Evolutionary conservation across 2,888 invertebrate species (phyloP), one percentile per base, ranked within the genome.

Genomic region (Acleris sparsana): DNA sequence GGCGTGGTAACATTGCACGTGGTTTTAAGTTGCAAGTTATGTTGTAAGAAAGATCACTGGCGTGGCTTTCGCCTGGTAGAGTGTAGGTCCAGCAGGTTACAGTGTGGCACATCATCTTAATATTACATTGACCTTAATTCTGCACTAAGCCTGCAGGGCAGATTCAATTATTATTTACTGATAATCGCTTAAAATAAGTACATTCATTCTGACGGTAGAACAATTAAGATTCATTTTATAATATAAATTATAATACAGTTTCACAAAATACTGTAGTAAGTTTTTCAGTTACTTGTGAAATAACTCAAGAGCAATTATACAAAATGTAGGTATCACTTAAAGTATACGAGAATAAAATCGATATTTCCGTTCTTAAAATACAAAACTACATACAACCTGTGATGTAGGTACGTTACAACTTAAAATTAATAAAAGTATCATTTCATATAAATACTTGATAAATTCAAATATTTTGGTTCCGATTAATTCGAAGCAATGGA

Each of bases 71-170:
- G 39, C 39, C 39, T 39, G 13, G 13, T 70, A 43, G 39, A 60
- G 51, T 60, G 55, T 46, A 29, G 68, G 62, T 62, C 46, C 48
- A 67, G 63, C 53, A 61, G 69, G 66, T 63, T 51, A 69, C 49
- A 63, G 56, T 51, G 74, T 77, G 77, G 73, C 74, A 77, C 73
- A 70, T 69, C 65, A 62, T 71, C 60, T 71, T 53, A 71, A 29
- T 49, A 64, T 39, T 51, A 55, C 11, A 16, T 51, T 33, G 33
- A 55, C 18, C 22, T 59, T 51, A 22, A 59, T 17, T 59, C 4
- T 43, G 51, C 53, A 55, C 55, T 51, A 56, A 56, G 55, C 55
- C 51, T 51, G 55, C 29, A 64, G 64, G 33, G 60, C 51, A 18
- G 7, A 55, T 44, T 11, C 1, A 49, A 29, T 56, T 44, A 5